Conservation (phyloP, 2,113 vertebrate species). For the Rhipidura dahli region DNA sequence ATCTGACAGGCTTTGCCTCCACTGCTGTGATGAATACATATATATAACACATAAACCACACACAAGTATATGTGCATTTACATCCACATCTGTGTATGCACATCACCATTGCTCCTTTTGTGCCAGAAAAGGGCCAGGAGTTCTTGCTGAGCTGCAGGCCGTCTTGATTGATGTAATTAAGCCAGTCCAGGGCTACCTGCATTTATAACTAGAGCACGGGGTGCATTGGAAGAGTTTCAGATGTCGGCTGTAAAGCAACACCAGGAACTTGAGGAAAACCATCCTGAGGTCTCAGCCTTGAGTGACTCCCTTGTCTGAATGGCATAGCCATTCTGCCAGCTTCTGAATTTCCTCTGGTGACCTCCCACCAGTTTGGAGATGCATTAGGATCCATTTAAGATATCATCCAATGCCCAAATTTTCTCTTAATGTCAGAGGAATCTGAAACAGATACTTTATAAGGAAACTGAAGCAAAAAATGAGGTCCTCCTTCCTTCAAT, state of each 20-base stretch:
- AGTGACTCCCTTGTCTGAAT: not conserved
- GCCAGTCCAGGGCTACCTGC: not conserved
- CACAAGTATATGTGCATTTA: not conserved
- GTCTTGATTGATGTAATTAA: not conserved
- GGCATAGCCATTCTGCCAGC: not conserved
- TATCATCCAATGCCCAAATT: not conserved
- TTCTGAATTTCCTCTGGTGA: not conserved
- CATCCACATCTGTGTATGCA: not conserved
- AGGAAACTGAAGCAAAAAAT: not conserved
- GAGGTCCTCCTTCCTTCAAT: not conserved
- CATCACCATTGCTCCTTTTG: not conserved
- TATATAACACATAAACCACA: not conserved
- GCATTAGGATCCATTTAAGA: not conserved
- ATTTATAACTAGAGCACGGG: not conserved
- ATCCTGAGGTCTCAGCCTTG: not conserved
- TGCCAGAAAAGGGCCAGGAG: not conserved
- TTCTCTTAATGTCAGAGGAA: not conserved
- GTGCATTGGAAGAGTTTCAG: not conserved
- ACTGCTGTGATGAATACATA: not conserved
- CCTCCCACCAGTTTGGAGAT: not conserved
- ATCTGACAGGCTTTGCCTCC: not conserved
- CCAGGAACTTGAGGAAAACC: not conserved
- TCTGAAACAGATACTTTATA: not conserved
- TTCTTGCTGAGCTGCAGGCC: not conserved
- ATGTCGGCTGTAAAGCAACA: not conserved